Evolutionary conservation across 2,797 vertebrate genomes (phyloP), one percentile per base, ranked within the genome.

Genomic region (Microtus californicus): DNA sequence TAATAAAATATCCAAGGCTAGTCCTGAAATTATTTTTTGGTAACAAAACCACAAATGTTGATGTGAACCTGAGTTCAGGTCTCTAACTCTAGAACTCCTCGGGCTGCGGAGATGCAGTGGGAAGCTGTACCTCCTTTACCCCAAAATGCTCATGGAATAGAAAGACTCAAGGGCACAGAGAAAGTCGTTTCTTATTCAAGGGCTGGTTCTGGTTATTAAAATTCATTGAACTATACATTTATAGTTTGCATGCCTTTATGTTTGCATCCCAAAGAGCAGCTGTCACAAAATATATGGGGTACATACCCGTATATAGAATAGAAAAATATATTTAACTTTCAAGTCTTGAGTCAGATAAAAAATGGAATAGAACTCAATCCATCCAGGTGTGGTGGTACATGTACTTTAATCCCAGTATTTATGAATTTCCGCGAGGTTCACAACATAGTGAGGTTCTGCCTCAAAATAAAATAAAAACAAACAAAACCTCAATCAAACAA

Each of bases 261-360:
- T 19, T 67, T 87, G 48, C 15, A 79, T 10, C n/a, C 59, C 69
- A 91, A 82, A 43, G n/a, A 87, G 73, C 85, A 73, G 37, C 25
- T 69, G 45, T 14, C 54, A 45, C 69, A 59, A 86, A 34, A 81
- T 29, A 45, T 31, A 65, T 48, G n/a, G 13, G 77, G 17, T 37
- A 34, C 11, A 25, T 69, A 89, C n/a, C 37, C 34, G 59, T n/a
- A 90, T 45, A 23, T 29, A 81, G 12, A 86, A 14, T 59, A 51
- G 65, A 40, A 86, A 29, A 86, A 71, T 63, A 87, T 59, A 25
- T 77, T 93, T 56, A 92, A 87, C 17, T 71, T 93, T n/a, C 12
- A 51, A 17, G 4, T 88, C 45, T 54, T 3, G 2, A 61, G 71
- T 78, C 63, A 17, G 14, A 90, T 76, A n/a, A 73, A 92, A 31